Evolutionary conservation across 2,888 invertebrate genomes (phyloP).

Genomic region (Arctia plantaginis): DNA sequence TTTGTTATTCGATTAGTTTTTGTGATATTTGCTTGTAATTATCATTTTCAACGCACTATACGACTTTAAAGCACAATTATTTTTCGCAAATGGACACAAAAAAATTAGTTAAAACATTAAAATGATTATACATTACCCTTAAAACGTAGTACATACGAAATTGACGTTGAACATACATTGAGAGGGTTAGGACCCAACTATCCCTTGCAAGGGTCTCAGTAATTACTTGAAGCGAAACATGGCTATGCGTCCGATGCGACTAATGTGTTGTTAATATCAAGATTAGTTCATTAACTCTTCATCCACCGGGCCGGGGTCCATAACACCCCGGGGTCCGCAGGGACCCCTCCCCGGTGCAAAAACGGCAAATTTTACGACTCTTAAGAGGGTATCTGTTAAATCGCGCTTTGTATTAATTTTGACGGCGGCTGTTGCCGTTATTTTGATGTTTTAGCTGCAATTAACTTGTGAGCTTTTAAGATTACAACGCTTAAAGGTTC

Average conservation of each 20-base stretch:
- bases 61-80: conserved; percentile 25
- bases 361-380: conserved; percentile 74
- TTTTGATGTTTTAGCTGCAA: conserved; percentile 66
- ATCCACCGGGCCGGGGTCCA: conserved; percentile 65
- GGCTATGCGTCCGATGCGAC: conserved; percentile 79
- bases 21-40: conserved; percentile 68
- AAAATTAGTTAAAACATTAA: conserved; percentile 48
- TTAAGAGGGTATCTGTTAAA: conserved; percentile 73
- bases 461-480: conserved; percentile 54
- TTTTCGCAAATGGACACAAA: neutral
- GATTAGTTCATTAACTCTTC: conserved; percentile 86
- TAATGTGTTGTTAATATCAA: conserved; percentile 86
- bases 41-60: conserved; percentile 37
- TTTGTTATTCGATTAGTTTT: conserved; percentile 82
- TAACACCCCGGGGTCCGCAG: conserved; percentile 53
- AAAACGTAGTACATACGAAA: conserved; percentile 53
- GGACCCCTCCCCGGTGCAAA: conserved; percentile 62
- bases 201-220: conserved; percentile 63
- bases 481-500: conserved; percentile 36
- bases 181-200: conserved; percentile 55
- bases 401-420: conserved; percentile 79
- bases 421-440: conserved; percentile 74
- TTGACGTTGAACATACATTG: conserved; percentile 52
- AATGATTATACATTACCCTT: conserved; percentile 64
- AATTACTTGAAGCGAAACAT: conserved; percentile 69